phyloP scores from a whole-genome alignment of 1,140 invertebrate genomes.

The Glossosoma conforme region DNA sequence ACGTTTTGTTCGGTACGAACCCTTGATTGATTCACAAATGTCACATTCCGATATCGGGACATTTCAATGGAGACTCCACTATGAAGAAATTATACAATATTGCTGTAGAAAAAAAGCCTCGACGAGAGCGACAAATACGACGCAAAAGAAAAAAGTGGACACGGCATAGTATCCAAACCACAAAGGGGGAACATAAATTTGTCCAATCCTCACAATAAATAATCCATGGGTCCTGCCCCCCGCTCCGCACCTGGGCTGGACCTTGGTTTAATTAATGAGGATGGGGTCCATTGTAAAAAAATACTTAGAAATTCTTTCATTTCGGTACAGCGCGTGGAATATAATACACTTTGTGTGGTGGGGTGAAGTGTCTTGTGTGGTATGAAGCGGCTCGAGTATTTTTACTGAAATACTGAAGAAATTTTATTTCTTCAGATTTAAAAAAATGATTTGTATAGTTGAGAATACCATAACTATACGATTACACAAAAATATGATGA shows the following conservation, averaged over 20 bases:
- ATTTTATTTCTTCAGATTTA: too few species aligned
- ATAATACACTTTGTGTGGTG: neutral
- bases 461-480: too few species aligned
- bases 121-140: slow-evolving; percentile 25
- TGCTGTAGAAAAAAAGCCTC: slow-evolving; percentile 9
- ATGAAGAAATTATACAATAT: slow-evolving; percentile 18
- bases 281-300: slow-evolving; percentile 19
- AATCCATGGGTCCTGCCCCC: slow-evolving; percentile 16
- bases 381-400: too few species aligned
- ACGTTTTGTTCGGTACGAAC: too few species aligned
- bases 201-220: slow-evolving; percentile 30
- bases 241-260: neutral
- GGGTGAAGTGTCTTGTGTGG: too few species aligned
- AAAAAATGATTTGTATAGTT: too few species aligned
- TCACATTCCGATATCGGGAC: slow-evolving; percentile 14
- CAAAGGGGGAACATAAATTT: slow-evolving; percentile 32
- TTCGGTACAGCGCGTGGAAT: neutral
- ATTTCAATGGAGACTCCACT: slow-evolving; percentile 8
- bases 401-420: too few species aligned
- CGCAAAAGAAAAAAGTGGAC: slow-evolving; percentile 19
- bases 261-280: slow-evolving; percentile 19
- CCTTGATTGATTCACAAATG: slow-evolving; percentile 22
- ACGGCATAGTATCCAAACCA: slow-evolving; percentile 29
- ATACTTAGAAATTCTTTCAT: slow-evolving; percentile 13
- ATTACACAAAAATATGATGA: too few species aligned